Evolutionary conservation across 2,888 invertebrate species (phyloP).

Genomic region (Brachyptera putata): DNA sequence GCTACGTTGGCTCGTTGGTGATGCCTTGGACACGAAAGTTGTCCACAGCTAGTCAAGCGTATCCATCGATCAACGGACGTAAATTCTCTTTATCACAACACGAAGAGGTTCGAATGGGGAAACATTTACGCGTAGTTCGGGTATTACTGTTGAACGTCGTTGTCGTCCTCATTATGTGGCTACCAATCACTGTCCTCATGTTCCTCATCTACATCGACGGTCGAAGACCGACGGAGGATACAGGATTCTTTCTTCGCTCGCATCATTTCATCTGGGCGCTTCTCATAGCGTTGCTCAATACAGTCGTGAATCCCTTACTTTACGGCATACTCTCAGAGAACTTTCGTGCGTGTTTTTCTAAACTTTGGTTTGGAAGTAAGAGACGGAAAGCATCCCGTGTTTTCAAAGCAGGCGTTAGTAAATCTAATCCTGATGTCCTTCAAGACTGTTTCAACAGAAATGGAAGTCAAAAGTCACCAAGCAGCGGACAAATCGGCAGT

Average conservation of each 20-base stretch:
- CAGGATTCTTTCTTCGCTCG: slow-evolving; percentile 50
- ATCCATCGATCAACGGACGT: slow-evolving; percentile 48
- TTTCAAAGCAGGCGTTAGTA: slow-evolving; percentile 35
- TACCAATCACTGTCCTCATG: slow-evolving; percentile 52
- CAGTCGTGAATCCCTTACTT: slow-evolving; percentile 53
- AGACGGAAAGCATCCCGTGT: slow-evolving; percentile 33
- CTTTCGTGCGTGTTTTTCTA: slow-evolving; percentile 47
- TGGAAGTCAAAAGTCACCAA: slow-evolving; percentile 35
- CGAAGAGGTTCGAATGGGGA: slow-evolving; percentile 50
- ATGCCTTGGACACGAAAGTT: slow-evolving; percentile 49
- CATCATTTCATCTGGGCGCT: slow-evolving; percentile 52
- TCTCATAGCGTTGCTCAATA: slow-evolving; percentile 51
- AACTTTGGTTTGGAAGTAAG: slow-evolving; percentile 42
- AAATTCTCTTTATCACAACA: slow-evolving; percentile 46
- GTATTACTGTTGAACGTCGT: slow-evolving; percentile 52
- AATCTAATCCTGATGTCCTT: slow-evolving; percentile 12
- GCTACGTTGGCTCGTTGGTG: slow-evolving; percentile 47
- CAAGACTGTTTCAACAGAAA: slow-evolving; percentile 28
- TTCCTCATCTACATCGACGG: slow-evolving; percentile 54
- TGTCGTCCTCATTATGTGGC: slow-evolving; percentile 55
- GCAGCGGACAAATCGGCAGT: slow-evolving; percentile 36
- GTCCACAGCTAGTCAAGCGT: slow-evolving; percentile 41
- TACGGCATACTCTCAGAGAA: slow-evolving; percentile 54
- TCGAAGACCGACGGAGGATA: slow-evolving; percentile 48
- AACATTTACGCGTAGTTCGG: slow-evolving; percentile 52